Evolutionary conservation across 2,797 vertebrate genomes (phyloP), one percentile per base, ranked within the genome.

Genomic region (Acrossocheilus fasciatus): DNA sequence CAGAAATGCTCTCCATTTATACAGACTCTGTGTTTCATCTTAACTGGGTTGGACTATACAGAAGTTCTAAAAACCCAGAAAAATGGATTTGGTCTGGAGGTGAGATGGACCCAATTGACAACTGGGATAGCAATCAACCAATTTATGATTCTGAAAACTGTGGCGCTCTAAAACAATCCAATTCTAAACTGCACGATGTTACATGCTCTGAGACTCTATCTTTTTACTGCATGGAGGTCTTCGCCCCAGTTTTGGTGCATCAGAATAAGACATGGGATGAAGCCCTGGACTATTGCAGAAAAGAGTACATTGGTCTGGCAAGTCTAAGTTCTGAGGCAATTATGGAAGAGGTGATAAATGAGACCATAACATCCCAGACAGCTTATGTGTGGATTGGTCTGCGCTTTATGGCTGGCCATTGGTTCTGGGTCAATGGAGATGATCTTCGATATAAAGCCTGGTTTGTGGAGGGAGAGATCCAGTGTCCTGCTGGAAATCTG

Each of bases 11-110:
- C 14, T 59, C 77, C 12, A 1, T 30, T 30, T 64, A 10, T 79
- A 15, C 2, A 57, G 20, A 62, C 20, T 2, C 36, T 0, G 26
- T 2, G 0, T 0, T 4, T 17, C 3, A 12, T 12, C 18, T 23
- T 43, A 11, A 4, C 23, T 64, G 36, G 36, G n/a, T 30, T 59
- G 41, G 54, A 80, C 17, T 80, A 17, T 2, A 80, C 59, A 80
- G 0, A 0, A 64, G 8, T 64, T 39, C 7, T 45, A 3, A 30
- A 4, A 82, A 87, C 18, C 41, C 8, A 52, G 8, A 75, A 43
- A 17, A 54, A 26, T 82, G 57, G 47, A 76, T n/a, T 15, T 69
- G 34, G 64, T 50, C 73, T 47, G 45, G 26, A 50, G 43, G 73
- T 20, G 73, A 75, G 15, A 1, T 17, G 9, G 73, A 50, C 50